Evolutionary conservation across 2,113 vertebrate genomes (phyloP).

Genomic region (Paradoxurus hermaphroditus): DNA sequence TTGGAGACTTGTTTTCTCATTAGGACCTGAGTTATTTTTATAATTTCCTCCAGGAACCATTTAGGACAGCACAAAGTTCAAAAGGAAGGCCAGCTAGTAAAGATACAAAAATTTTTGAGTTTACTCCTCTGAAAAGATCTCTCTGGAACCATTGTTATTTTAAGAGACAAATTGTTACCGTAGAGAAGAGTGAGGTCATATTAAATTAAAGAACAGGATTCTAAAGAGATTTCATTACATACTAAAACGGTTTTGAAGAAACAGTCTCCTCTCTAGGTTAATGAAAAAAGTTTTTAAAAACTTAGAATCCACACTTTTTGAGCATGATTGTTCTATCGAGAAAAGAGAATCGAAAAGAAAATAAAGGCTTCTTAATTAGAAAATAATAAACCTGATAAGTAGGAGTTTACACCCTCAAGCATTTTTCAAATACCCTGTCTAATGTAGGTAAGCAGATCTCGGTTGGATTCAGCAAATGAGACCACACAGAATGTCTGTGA

Average conservation of each 20-base stretch:
- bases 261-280: not conserved
- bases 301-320: not conserved
- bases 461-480: not conserved
- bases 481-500: not conserved
- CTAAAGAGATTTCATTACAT: not conserved
- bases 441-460: not conserved
- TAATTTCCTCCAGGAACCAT: conserved; percentile 66
- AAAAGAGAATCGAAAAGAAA: not conserved
- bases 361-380: not conserved
- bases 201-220: conserved; percentile 25
- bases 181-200: not conserved
- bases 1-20: conserved; percentile 59
- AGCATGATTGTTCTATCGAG: not conserved
- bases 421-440: not conserved
- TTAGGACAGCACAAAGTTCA: conserved; percentile 54
- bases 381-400: not conserved
- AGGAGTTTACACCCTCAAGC: not conserved
- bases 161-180: conserved; percentile 3
- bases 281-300: not conserved
- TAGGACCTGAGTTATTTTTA: conserved; percentile 71
- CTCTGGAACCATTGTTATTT: conserved; percentile 42
- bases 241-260: not conserved
- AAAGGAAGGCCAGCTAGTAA: conserved; percentile 62
- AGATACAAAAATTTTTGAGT: conserved; percentile 47
- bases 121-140: conserved; percentile 9